Evolutionary conservation across 2,797 vertebrate species (phyloP).

Genomic region (Emys orbicularis): DNA sequence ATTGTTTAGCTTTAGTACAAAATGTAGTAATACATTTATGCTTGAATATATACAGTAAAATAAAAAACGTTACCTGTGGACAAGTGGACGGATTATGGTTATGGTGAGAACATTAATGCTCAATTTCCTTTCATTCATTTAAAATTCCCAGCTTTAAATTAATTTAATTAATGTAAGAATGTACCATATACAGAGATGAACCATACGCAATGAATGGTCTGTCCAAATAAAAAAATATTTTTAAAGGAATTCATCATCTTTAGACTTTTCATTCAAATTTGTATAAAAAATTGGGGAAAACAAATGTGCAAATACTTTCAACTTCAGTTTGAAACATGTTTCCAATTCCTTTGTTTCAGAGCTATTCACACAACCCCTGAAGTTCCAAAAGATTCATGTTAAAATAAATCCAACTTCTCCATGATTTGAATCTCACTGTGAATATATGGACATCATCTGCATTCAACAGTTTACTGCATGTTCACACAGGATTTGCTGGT

Average conservation of each 20-base stretch:
- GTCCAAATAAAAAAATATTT: neutral
- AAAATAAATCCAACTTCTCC: neutral
- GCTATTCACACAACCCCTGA: neutral
- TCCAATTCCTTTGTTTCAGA: neutral
- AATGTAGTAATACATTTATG: neutral
- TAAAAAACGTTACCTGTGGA: neutral
- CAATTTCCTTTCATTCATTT: neutral
- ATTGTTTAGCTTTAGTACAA: neutral
- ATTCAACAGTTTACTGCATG: neutral
- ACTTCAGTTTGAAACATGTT: neutral
- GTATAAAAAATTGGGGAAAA: neutral
- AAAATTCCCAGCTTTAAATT: neutral
- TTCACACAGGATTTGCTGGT: neutral
- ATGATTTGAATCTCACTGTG: neutral
- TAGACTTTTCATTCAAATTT: neutral
- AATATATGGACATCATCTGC: neutral
- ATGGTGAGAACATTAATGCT: neutral
- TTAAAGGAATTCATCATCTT: neutral
- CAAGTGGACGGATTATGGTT: neutral
- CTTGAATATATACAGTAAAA: neutral
- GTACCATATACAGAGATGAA: neutral
- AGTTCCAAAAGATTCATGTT: neutral
- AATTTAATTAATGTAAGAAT: neutral
- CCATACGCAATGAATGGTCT: neutral
- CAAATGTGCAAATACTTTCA: neutral